Evolutionary conservation across 2,113 vertebrate genomes (phyloP).

Genomic region (Phyllostomus discolor): DNA sequence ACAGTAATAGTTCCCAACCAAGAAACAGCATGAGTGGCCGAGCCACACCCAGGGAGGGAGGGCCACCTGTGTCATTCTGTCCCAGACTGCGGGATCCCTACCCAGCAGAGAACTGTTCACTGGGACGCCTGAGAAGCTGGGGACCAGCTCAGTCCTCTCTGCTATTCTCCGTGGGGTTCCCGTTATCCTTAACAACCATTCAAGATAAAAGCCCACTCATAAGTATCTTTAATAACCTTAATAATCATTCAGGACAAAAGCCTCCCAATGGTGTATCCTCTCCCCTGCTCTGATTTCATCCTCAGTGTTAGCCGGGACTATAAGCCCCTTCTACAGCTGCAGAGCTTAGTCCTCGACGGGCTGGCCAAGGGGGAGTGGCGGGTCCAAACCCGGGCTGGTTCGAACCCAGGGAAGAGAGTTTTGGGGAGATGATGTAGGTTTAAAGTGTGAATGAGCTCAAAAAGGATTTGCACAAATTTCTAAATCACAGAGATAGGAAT

Average conservation of each 20-base stretch:
- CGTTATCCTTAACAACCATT: neutral
- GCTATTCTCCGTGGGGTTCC: neutral
- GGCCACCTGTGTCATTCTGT: neutral
- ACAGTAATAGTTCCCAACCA: no score
- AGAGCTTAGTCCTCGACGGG: neutral
- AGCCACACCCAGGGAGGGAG: neutral
- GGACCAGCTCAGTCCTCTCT: neutral
- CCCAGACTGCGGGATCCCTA: neutral
- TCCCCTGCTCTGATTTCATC: neutral
- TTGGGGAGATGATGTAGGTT: neutral
- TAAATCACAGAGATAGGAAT: neutral
- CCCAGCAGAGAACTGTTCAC: fast-evolving
- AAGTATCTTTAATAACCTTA: neutral
- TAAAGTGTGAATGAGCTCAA: neutral
- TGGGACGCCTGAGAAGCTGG: neutral
- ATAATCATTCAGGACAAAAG: neutral
- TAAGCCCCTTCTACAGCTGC: neutral
- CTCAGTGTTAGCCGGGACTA: fast-evolving
- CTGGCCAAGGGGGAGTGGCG: neutral
- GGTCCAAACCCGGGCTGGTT: neutral
- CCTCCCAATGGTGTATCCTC: neutral
- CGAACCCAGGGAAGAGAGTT: neutral
- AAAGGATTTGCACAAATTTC: neutral
- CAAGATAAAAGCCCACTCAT: neutral
- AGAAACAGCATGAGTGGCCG: neutral